phyloP scores from a whole-genome alignment of 2,797 vertebrate genomes.

The Scarus forsteni region DNA sequence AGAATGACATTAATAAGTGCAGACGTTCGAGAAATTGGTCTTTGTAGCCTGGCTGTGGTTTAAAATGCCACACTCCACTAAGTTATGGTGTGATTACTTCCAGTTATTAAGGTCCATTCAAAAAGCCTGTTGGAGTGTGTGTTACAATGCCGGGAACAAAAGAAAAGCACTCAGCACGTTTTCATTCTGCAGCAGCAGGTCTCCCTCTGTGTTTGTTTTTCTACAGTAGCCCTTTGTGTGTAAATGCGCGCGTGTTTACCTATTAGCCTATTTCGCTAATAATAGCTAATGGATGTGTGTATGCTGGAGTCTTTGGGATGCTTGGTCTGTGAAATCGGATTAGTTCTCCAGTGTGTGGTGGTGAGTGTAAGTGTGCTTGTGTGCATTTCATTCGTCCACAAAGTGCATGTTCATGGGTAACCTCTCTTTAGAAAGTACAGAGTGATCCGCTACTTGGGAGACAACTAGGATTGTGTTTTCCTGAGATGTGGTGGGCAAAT shows the following conservation, averaged over 20 bases:
- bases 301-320: conserved; percentile 56
- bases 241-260: conserved; percentile 37
- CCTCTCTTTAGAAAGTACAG: conserved; percentile 18
- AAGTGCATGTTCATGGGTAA: conserved; percentile 6
- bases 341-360: conserved; percentile 38
- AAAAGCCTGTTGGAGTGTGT: conserved; percentile 7
- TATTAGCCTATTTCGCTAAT: conserved; percentile 57
- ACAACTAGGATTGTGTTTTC: conserved; percentile 5
- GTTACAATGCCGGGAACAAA: conserved; percentile 10
- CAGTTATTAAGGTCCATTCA: conserved; percentile 11
- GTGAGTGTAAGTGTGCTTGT: background rate
- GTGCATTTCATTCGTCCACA: conserved; percentile 13
- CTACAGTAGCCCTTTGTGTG: conserved; percentile 19
- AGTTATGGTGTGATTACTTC: background rate
- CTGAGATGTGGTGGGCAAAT: conserved; percentile 1
- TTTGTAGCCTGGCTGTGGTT: background rate
- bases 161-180: conserved; percentile 37
- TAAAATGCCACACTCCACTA: background rate
- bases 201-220: conserved; percentile 33
- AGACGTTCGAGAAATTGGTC: background rate
- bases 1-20: background rate
- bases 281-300: conserved; percentile 62
- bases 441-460: background rate
- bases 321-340: conserved; percentile 63
- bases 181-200: conserved; percentile 35